These are phyloP conservation scores for Myotis findleyi DNA, from an alignment of 2,797 vertebrate species.

Conservation along the genomic window DNA sequence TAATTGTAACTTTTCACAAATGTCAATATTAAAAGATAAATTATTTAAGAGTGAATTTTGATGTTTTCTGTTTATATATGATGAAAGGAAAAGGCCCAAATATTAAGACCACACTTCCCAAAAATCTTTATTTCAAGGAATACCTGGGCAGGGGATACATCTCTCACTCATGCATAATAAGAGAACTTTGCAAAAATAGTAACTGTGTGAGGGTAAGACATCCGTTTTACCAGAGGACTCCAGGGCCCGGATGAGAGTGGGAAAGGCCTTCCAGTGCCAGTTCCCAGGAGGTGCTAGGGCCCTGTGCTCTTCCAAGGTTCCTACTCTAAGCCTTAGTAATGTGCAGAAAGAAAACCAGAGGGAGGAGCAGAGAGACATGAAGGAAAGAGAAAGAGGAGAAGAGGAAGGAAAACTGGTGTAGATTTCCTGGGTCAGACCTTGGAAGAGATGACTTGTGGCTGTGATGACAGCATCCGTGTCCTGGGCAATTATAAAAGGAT, in stretches of 20 bases:
- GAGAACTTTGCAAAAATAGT: neutral
- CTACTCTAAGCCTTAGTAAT: neutral
- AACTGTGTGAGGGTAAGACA: neutral
- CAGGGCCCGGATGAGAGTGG: neutral
- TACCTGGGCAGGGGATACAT: too few species aligned
- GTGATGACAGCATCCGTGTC: neutral
- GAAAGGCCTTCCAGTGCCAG: neutral
- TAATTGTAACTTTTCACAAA: constrained; percentile 81
- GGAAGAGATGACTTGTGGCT: neutral
- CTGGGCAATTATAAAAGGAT: neutral
- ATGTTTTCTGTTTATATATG: constrained; percentile 59
- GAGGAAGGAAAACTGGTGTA: neutral
- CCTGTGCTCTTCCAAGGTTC: neutral
- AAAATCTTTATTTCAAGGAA: neutral
- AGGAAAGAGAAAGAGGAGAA: neutral
- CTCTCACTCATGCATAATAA: neutral
- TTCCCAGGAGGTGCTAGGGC: neutral
- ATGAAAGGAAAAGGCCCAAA: neutral
- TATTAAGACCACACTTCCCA: neutral
- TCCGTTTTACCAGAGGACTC: neutral
- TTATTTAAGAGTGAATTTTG: constrained; percentile 86
- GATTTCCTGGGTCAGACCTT: neutral
- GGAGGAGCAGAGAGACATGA: neutral
- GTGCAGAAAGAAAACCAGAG: neutral
- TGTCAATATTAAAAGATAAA: constrained; percentile 85